Base-by-base conservation (phyloP, 2,888 invertebrate species). In the Phengaris arion region DNA sequence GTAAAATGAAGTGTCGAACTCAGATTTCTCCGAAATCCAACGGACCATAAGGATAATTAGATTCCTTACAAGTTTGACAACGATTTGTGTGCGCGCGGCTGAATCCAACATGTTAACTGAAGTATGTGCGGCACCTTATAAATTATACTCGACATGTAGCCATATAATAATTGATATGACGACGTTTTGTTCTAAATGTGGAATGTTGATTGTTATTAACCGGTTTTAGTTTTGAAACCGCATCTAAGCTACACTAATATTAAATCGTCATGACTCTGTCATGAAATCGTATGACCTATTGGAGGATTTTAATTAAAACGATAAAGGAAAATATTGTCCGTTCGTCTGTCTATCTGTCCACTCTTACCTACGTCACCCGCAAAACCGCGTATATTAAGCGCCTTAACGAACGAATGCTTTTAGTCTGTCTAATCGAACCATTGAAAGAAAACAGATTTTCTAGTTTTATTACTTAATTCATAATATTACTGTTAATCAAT, bases 131-230 rank as follows among this genome's bases (percentile, higher is more conserved):
- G 64, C 6, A 12, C 64, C 45, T 45, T 10, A 59, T 59, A 64
- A 35, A 64, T 35, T 64, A 64, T 12, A 45, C 35, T 45, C 64
- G 35, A 64, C 64, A 35, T 64, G 35, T 64, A 64, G 35, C 0
- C 12, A 22, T 64, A 12, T 35, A 64, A 15, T 35, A 64, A 13
- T 35, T 9, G 8, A 59, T 59, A 10, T 3, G 59, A 64, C 64
- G 35, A 6, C 35, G 35, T 45, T 12, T 64, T 64, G 64, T 35
- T 45, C 64, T 64, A 64, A 64, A 64, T 64, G 10, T 0, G 64
- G 64, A 52, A 72, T 72, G 52, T 72, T 72, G 72, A 54, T 72
- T 72, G 72, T 22, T 52, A 7, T 22, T 9, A 51, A 54, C 72
- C 22, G 54, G 72, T 72, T 54, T 52, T 52, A 22, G 54, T 54